These are phyloP conservation scores for Conchocele bisecta DNA, from an alignment of 2,888 invertebrate genomes.

Conservation along the genomic window DNA sequence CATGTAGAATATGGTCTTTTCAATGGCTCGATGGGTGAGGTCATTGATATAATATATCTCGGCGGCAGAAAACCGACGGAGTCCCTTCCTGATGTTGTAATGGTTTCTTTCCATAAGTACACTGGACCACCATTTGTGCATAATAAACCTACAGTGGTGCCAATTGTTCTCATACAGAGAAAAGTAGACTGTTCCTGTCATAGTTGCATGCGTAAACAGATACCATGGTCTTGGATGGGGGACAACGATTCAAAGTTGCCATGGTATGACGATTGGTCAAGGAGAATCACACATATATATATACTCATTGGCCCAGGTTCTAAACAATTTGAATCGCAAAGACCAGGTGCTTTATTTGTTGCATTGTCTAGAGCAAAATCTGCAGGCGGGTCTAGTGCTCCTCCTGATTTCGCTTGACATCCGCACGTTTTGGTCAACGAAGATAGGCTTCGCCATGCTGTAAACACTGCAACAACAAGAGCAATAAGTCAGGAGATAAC, in stretches of 20 bases:
- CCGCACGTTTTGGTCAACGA: constrained; percentile 34
- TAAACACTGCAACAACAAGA: constrained; percentile 32
- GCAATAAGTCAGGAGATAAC: constrained; percentile 17
- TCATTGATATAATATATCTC: constrained; percentile 20
- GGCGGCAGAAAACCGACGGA: neutral
- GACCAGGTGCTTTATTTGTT: constrained; percentile 61
- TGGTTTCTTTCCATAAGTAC: constrained; percentile 50
- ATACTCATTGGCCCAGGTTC: constrained; percentile 57
- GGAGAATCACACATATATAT: constrained; percentile 48
- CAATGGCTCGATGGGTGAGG: constrained; percentile 20
- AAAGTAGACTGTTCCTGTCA: constrained; percentile 56
- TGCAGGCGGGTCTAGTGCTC: constrained; percentile 32
- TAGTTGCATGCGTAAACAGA: constrained; percentile 46
- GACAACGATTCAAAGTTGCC: constrained; percentile 60
- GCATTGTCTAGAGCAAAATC: constrained; percentile 56
- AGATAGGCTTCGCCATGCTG: constrained; percentile 48
- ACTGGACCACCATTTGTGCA: constrained; percentile 58
- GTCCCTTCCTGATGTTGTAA: constrained; percentile 38
- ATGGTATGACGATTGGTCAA: constrained; percentile 62
- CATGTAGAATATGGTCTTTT: constrained; percentile 15
- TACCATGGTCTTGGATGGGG: constrained; percentile 57
- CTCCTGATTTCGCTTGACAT: constrained; percentile 59
- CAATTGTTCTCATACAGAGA: constrained; percentile 54
- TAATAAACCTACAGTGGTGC: constrained; percentile 39
- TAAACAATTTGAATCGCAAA: constrained; percentile 43